Evolutionary conservation across 2,888 invertebrate genomes (phyloP).

Genomic region (Cabera pusaria): DNA sequence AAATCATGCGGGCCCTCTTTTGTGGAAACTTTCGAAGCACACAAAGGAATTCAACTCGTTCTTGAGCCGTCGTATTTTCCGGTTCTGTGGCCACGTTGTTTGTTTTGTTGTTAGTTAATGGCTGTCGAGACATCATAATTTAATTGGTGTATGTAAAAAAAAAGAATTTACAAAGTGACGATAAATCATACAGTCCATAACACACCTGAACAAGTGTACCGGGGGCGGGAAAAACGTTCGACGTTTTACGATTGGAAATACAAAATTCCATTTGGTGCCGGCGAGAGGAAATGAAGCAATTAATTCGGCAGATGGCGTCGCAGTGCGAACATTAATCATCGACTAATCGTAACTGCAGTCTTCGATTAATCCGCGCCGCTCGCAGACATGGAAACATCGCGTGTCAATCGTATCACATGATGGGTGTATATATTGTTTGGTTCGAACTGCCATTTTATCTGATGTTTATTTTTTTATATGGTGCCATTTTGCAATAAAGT

Average conservation of each 20-base stretch:
- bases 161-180: conserved; percentile 45
- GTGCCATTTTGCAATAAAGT: too few species aligned
- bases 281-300: conserved; percentile 82
- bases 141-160: conserved; percentile 32
- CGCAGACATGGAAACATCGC: conserved; percentile 34
- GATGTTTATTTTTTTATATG: background rate
- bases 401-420: conserved; percentile 37
- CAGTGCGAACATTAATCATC: conserved; percentile 81
- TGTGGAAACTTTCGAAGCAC: conserved; percentile 69
- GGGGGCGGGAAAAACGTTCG: conserved; percentile 63
- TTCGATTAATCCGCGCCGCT: conserved; percentile 72
- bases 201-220: conserved; percentile 66
- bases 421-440: conserved; percentile 11
- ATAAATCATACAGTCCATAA: conserved; percentile 67
- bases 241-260: conserved; percentile 71
- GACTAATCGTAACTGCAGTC: conserved; percentile 83
- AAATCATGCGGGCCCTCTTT: conserved; percentile 79
- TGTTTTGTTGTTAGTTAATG: conserved; percentile 36
- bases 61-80: conserved; percentile 62
- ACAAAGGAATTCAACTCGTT: conserved; percentile 74
- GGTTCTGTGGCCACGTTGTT: conserved; percentile 40
- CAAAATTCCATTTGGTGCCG: conserved; percentile 80
- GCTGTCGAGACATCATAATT: conserved; percentile 25
- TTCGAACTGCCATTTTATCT: background rate
- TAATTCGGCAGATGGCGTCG: conserved; percentile 82